phyloP scores from a whole-genome alignment of 2,113 vertebrate species.

The Pelodiscus sinensis region DNA sequence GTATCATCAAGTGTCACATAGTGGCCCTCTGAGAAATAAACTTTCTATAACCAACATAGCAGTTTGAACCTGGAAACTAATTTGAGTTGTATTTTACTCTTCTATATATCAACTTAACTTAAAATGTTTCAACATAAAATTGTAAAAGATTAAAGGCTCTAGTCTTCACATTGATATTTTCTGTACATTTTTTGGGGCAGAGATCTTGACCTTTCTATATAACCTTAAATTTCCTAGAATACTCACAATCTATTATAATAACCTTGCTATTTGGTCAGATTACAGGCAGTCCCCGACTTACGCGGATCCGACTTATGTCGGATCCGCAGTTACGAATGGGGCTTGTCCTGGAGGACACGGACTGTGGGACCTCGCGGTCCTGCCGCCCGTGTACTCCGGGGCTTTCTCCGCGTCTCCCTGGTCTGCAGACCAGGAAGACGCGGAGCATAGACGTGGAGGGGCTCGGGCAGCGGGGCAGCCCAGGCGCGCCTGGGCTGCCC shows the following conservation, averaged over 20 bases:
- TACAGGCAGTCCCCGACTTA: too few relatives aligned
- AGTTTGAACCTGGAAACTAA: neutral
- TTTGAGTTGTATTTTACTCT: neutral
- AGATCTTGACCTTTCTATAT: neutral
- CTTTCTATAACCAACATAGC: neutral
- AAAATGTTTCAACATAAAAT: neutral
- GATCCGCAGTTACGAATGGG: too few relatives aligned
- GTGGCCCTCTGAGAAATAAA: neutral
- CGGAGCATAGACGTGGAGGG: too few relatives aligned
- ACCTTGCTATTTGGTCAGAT: neutral
- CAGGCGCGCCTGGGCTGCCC: too few relatives aligned
- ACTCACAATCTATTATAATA: accelerated
- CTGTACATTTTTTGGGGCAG: neutral
- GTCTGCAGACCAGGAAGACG: too few relatives aligned
- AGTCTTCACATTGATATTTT: neutral
- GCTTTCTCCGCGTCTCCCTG: too few relatives aligned
- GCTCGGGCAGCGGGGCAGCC: too few relatives aligned
- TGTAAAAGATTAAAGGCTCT: neutral
- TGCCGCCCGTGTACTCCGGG: too few relatives aligned
- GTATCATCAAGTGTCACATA: neutral
- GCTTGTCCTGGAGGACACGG: too few relatives aligned
- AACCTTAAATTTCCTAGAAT: neutral
- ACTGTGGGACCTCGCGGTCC: too few relatives aligned
- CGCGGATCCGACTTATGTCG: too few relatives aligned
- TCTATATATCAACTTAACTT: neutral